phyloP scores from a whole-genome alignment of 2,113 vertebrate genomes.

The Todiramphus saurophagus region DNA sequence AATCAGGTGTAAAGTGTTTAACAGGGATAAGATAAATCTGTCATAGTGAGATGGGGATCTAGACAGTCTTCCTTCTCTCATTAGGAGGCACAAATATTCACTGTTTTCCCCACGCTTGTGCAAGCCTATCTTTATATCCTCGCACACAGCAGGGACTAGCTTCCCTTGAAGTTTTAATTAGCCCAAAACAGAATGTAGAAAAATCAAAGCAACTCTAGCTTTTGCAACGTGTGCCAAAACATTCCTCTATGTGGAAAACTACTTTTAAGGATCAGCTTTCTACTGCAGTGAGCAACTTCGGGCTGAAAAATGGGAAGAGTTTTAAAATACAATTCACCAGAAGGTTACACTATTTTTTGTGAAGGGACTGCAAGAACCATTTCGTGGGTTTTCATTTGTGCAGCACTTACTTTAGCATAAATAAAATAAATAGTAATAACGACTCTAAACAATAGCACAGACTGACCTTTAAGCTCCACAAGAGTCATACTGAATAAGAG shows the following conservation, averaged over 20 bases:
- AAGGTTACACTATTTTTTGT: not conserved
- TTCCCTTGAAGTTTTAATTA: not conserved
- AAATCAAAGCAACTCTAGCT: not conserved
- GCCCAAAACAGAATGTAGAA: not conserved
- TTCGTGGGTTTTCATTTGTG: not conserved
- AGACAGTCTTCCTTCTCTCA: not conserved
- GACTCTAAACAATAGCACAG: not conserved
- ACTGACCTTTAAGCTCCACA: conserved; percentile 1
- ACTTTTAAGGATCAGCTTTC: not conserved
- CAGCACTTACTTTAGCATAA: not conserved
- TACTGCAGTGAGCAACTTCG: not conserved
- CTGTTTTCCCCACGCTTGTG: not conserved
- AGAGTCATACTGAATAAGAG: not conserved
- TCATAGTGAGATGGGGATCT: not conserved
- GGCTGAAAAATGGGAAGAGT: not conserved
- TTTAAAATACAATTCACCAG: not conserved
- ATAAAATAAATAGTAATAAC: not conserved
- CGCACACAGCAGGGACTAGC: not conserved
- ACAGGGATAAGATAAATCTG: not conserved
- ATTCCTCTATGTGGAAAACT: not conserved
- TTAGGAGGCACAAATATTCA: not conserved
- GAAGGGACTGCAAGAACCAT: not conserved
- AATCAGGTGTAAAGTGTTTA: not conserved
- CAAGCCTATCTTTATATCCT: not conserved
- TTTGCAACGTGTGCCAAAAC: not conserved